A percentile compares a stretch with the other conserved stretches of the same genome.
These are phyloP conservation scores for Gambusia holbrooki DNA, from an alignment of 2,113 vertebrate genomes.

Conservation along the genomic window DNA sequence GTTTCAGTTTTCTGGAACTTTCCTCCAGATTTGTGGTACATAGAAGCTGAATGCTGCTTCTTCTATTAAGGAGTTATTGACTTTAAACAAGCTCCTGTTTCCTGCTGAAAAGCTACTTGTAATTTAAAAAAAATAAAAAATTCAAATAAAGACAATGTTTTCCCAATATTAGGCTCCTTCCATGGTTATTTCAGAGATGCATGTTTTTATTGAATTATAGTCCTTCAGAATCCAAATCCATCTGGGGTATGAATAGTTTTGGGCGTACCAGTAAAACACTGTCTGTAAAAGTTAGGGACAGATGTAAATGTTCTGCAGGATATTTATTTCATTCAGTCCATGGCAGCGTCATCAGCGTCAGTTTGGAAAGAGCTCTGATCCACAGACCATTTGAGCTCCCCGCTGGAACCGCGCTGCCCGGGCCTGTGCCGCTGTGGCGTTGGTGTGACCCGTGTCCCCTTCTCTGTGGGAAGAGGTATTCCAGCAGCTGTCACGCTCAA, in stretches of 20 bases:
- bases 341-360: conserved; percentile 25
- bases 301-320: conserved; percentile 26
- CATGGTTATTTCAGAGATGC: too few relatives aligned
- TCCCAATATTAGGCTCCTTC: too few relatives aligned
- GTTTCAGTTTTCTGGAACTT: too few relatives aligned
- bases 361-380: conserved; percentile 34
- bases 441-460: conserved; percentile 71
- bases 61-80: too few relatives aligned
- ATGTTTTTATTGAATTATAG: neutral
- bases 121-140: too few relatives aligned
- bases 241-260: neutral
- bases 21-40: too few relatives aligned
- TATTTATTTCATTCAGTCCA: conserved; percentile 38
- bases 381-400: conserved; percentile 51
- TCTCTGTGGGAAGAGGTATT: conserved; percentile 62
- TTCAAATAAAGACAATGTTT: too few relatives aligned
- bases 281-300: conserved; percentile 13
- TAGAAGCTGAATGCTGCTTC: too few relatives aligned
- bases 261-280: too few relatives aligned
- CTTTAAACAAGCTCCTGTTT: too few relatives aligned
- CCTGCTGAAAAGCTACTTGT: too few relatives aligned
- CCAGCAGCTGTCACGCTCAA: conserved; percentile 74
- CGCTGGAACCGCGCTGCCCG: conserved; percentile 46
- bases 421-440: conserved; percentile 56
- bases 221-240: too few relatives aligned